Percentiles rank a stretch among this genome's conserved stretches.
Conservation (phyloP, 2,113 vertebrate species). For the Peromyscus californicus region DNA sequence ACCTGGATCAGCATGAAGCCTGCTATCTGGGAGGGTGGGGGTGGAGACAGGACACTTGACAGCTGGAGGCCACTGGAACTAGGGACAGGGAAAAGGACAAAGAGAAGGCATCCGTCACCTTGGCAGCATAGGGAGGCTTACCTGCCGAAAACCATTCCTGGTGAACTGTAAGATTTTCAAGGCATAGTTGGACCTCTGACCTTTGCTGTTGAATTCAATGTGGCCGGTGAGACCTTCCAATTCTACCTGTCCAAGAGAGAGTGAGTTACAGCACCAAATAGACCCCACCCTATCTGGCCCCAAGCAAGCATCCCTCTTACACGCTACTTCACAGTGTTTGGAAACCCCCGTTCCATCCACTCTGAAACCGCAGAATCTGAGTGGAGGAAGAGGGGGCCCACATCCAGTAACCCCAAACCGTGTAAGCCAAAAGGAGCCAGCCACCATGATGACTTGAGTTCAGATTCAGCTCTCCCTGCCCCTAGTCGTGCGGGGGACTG, state of each 20-base stretch:
- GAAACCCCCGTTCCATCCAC: neutral
- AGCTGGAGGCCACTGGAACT: neutral
- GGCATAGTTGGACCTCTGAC: conserved; percentile 97
- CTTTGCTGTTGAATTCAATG: conserved; percentile 99
- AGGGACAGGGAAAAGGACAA: neutral
- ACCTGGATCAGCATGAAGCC: neutral
- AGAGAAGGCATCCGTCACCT: too few relatives aligned
- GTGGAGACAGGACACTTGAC: neutral
- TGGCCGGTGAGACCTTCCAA: conserved; percentile 99
- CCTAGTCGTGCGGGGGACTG: rapidly evolving
- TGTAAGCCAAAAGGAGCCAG: neutral
- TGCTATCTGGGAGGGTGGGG: neutral
- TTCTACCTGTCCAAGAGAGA: conserved; percentile 98
- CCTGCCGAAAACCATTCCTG: conserved; percentile 95
- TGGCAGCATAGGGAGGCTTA: conserved; percentile 80
- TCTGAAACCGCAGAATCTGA: neutral
- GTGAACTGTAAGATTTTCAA: conserved; percentile 97
- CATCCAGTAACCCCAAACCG: neutral
- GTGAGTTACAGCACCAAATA: conserved; percentile 89
- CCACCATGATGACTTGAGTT: neutral
- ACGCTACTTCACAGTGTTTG: neutral
- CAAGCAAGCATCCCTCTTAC: neutral
- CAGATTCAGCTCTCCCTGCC: neutral
- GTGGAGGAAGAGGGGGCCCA: neutral
- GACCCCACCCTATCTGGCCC: neutral